A percentile compares a stretch with the other conserved stretches of the same genome.
Conservation (phyloP, 2,113 vertebrate species). For the Bambusicola thoracicus region DNA sequence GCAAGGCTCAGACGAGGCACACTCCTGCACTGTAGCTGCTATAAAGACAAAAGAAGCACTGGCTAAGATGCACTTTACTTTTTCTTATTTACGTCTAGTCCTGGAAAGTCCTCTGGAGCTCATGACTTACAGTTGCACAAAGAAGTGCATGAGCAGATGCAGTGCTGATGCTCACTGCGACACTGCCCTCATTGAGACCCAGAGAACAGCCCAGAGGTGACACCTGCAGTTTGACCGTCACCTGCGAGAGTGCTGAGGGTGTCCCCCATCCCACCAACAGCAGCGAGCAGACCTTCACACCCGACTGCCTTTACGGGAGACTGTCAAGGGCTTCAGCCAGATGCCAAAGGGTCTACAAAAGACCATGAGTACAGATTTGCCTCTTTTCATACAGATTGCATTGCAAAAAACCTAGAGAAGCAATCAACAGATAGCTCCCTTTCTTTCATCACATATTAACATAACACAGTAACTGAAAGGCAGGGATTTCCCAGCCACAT, state of each 20-base stretch:
- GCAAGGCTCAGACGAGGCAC: not conserved
- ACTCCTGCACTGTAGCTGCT: not conserved
- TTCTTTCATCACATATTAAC: not conserved
- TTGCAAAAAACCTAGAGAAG: not conserved
- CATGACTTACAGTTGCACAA: rapidly evolving
- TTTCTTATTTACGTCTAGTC: not conserved
- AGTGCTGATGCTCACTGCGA: not conserved
- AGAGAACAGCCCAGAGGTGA: not conserved
- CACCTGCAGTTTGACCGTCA: not conserved
- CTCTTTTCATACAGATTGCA: not conserved
- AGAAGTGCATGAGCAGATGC: not conserved
- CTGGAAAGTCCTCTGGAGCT: not conserved
- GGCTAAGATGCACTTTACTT: not conserved
- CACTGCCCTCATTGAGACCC: not conserved
- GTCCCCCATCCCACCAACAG: not conserved
- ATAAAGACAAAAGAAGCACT: not conserved
- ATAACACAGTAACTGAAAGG: not conserved
- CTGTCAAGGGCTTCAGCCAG: not conserved
- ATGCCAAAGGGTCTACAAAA: not conserved
- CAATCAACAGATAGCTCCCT: not conserved
- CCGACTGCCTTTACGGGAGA: rapidly evolving
- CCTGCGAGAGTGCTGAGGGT: not conserved
- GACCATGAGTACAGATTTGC: not conserved
- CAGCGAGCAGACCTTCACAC: not conserved
- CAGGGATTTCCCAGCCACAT: not conserved